Conservation (phyloP, 2,797 vertebrate genomes). For the Amniataba percoides region DNA sequence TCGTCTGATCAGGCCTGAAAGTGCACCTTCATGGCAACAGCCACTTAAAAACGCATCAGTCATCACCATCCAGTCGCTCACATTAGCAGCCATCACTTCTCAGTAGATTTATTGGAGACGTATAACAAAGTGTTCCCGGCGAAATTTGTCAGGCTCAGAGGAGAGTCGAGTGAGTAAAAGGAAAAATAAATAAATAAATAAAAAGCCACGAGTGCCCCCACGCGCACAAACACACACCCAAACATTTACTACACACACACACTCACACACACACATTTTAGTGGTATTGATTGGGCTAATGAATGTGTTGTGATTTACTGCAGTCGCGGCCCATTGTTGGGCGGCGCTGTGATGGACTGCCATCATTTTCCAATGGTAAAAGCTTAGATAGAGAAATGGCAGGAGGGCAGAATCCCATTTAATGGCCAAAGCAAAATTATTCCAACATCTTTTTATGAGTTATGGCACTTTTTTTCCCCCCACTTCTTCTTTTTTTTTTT, state of each 20-base stretch:
- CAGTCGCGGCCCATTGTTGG: constrained; percentile 78
- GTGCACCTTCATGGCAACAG: constrained; percentile 57
- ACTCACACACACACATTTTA: constrained; percentile 61
- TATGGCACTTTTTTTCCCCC: constrained; percentile 49
- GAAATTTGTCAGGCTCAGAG: constrained; percentile 36
- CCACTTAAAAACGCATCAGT: constrained; percentile 70
- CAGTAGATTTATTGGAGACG: constrained; percentile 44
- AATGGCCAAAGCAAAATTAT: constrained; percentile 72
- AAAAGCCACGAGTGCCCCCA: constrained; percentile 23
- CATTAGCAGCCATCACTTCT: constrained; percentile 58
- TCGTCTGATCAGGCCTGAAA: constrained; percentile 49
- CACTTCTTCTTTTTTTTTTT: constrained; percentile 22
- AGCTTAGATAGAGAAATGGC: constrained; percentile 76
- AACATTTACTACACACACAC: constrained; percentile 39
- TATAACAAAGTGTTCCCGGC: constrained; percentile 58
- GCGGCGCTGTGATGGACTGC: constrained; percentile 77
- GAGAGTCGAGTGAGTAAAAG: constrained; percentile 26
- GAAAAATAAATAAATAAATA: background rate
- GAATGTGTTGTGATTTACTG: constrained; percentile 83
- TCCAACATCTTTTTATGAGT: constrained; percentile 74
- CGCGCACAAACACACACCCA: constrained; percentile 36
- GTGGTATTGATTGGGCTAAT: constrained; percentile 83
- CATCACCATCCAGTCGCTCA: constrained; percentile 61
- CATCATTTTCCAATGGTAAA: constrained; percentile 82
- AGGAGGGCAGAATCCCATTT: constrained; percentile 76